These are phyloP conservation scores for Euura lappo DNA, from an alignment of 1,140 invertebrate genomes.

Conservation along the genomic window DNA sequence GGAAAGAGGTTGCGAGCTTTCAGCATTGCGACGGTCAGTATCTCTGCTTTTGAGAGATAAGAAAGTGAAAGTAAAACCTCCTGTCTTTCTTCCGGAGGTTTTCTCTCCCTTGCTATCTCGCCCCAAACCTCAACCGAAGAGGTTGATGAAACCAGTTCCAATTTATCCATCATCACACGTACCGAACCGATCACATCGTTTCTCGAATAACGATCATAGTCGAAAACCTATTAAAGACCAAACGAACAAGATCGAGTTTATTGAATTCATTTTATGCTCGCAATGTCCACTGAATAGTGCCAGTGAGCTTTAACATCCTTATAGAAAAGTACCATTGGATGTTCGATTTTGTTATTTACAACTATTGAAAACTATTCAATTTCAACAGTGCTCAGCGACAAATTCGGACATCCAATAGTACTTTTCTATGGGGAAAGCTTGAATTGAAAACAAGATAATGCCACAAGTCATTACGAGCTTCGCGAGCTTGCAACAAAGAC, in stretches of 20 bases:
- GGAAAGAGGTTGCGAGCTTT: constrained; percentile 83
- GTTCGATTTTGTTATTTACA: no score
- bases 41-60: constrained; percentile 85
- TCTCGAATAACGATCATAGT: constrained; percentile 76
- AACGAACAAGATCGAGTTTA: constrained; percentile 7
- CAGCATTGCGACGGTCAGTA: constrained; percentile 81
- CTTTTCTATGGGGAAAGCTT: no score
- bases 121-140: constrained; percentile 78
- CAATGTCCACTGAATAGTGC: no score
- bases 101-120: constrained; percentile 75
- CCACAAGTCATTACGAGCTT: no score
- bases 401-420: no score
- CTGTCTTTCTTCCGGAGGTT: constrained; percentile 79
- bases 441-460: no score
- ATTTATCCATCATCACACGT: constrained; percentile 70
- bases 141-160: constrained; percentile 70
- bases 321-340: no score
- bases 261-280: no score
- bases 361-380: no score
- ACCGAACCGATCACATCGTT: constrained; percentile 83
- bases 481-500: no score
- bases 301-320: no score
- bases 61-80: constrained; percentile 84
- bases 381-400: no score
- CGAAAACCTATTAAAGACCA: constrained; percentile 63